Conservation (phyloP, 2,113 vertebrate species). For the Dicaeum eximium region DNA sequence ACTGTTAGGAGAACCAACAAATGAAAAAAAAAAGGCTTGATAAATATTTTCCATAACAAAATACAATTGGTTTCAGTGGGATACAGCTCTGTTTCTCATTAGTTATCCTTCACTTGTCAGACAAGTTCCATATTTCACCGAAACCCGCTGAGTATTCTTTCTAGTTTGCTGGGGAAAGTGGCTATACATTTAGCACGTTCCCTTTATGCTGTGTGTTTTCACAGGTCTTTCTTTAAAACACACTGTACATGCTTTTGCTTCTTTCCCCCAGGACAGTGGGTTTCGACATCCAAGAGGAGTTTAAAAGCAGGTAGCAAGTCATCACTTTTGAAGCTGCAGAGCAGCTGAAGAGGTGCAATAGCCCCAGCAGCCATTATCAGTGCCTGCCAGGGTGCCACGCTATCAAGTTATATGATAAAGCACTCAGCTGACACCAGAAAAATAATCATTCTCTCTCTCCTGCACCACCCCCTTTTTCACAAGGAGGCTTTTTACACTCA, state of each 20-base stretch:
- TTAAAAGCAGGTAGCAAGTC: slow-evolving; percentile 63
- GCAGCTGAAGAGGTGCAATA: slow-evolving; percentile 48
- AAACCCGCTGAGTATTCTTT: slow-evolving; percentile 59
- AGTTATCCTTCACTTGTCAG: slow-evolving; percentile 69
- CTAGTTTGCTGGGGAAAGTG: slow-evolving; percentile 47
- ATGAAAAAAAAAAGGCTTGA: slow-evolving; percentile 53
- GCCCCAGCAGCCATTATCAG: slow-evolving; percentile 69
- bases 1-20: slow-evolving; percentile 63
- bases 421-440: slow-evolving; percentile 73
- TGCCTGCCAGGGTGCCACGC: slow-evolving; percentile 67
- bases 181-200: slow-evolving; percentile 51
- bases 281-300: slow-evolving; percentile 66
- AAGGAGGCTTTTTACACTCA: slow-evolving; percentile 85
- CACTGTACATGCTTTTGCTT: slow-evolving; percentile 23
- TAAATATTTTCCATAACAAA: slow-evolving; percentile 74
- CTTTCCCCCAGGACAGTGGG: slow-evolving; percentile 57
- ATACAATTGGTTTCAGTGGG: slow-evolving; percentile 72
- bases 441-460: slow-evolving; percentile 63
- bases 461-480: slow-evolving; percentile 67
- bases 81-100: slow-evolving; percentile 66
- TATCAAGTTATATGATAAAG: slow-evolving; percentile 72
- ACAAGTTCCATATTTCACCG: slow-evolving; percentile 60
- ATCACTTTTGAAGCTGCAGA: slow-evolving; percentile 58
- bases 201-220: slow-evolving; percentile 54
- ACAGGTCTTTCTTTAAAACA: slow-evolving; percentile 67